phyloP scores from a whole-genome alignment of 35 echinoderm and acorn worm genomes.

The Lytechinus variegatus region DNA sequence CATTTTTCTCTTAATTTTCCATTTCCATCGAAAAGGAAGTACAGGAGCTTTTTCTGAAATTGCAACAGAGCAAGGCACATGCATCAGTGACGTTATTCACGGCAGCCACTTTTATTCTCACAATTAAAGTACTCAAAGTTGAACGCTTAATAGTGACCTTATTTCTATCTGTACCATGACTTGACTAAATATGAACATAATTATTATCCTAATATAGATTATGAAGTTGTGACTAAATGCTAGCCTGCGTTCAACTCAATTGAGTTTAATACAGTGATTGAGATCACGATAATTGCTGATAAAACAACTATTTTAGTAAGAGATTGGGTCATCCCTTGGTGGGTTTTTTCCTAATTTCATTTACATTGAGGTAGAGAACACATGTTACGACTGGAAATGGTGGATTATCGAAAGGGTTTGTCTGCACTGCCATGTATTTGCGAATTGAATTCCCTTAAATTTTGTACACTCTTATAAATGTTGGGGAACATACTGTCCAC shows the following conservation, averaged over 20 bases:
- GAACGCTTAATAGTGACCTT: neutral
- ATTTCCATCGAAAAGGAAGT: neutral
- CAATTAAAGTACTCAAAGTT: too few relatives aligned
- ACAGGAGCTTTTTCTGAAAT: too few relatives aligned
- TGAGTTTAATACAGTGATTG: neutral
- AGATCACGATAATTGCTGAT: neutral
- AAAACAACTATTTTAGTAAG: constrained; percentile 14
- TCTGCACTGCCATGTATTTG: neutral
- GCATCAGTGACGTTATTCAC: neutral
- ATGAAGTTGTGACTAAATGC: neutral
- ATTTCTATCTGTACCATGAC: neutral
- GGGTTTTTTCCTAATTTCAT: neutral
- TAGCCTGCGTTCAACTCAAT: neutral
- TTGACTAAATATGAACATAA: neutral
- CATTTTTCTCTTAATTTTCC: neutral
- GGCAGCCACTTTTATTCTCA: neutral
- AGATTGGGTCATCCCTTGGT: neutral
- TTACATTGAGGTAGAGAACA: neutral
- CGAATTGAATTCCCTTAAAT: too few relatives aligned
- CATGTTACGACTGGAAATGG: neutral
- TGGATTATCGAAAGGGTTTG: neutral
- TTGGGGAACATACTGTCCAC: too few relatives aligned
- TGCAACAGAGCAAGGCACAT: neutral
- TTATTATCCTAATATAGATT: neutral
- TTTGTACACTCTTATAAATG: too few relatives aligned